Evolutionary conservation across 2,113 vertebrate genomes (phyloP), one percentile per base, ranked within the genome.

Genomic region (Dromas ardeola): DNA sequence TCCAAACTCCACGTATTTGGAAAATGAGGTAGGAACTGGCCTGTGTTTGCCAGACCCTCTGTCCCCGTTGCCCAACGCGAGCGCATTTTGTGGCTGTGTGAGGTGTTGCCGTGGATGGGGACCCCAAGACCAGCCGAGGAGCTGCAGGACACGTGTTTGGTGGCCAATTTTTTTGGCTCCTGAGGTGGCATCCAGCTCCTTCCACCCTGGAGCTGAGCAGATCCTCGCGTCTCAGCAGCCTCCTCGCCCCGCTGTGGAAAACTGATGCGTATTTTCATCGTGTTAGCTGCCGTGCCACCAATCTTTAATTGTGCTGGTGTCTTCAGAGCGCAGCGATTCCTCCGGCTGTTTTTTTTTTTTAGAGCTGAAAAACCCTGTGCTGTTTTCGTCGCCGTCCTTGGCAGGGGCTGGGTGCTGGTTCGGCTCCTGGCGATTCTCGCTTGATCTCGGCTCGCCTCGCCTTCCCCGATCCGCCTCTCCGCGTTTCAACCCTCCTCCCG

Each of bases 201-300:
- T 43, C 58, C 16, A 8, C 29, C 26, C 32, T 11, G 15, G 20
- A 27, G 30, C 18, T 5, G 15, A 58, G 42, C 32, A 20, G 27
- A 15, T 32, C 63, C 20, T 56, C 5, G 1, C 9, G 2, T 27
- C 53, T 32, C 3, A 16, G 13, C 2, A 40, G 8, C 34, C 34
- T 19, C 63, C 15, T 20, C 29, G 2, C 11, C 36, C 63, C 32
- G 30, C 52, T 4, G 10, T 55, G 17, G 34, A 58, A 26, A 59
- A 32, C 26, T 0, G 36, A 22, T 2, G 29, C 4, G 4, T 13
- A 8, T 25, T 49, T 8, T 0, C 43, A 1, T 10, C 7, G 22
- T 22, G 59, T 8, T 5, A 16, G 17, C 55, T 22, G 47, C 47
- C 10, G 30, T 5, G 30, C 45, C 36, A 2, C 29, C 9, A 3